phyloP scores from a whole-genome alignment of 2,113 vertebrate species.

The Myiopsitta monachus region DNA sequence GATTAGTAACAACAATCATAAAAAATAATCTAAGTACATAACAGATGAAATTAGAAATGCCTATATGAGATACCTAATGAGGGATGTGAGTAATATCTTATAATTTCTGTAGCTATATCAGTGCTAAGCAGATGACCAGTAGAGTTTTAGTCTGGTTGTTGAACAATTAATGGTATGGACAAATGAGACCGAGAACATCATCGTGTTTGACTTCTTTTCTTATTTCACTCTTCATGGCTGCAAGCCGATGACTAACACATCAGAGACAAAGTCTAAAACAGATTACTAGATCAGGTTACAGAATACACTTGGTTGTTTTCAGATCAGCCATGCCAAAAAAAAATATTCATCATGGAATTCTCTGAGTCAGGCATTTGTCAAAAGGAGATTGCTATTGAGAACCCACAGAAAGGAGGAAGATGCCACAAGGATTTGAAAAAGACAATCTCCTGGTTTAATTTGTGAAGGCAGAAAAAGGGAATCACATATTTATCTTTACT shows the following conservation, averaged over 20 bases:
- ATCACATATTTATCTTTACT: background rate
- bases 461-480: background rate
- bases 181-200: background rate
- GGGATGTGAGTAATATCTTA: background rate
- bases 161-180: background rate
- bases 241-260: background rate
- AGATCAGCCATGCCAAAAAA: background rate
- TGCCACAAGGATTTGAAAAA: background rate
- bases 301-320: background rate
- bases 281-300: background rate
- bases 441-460: background rate
- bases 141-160: background rate
- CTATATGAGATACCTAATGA: background rate
- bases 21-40: background rate
- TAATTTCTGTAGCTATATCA: background rate
- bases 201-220: background rate
- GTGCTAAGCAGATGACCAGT: background rate
- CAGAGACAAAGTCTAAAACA: background rate
- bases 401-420: background rate
- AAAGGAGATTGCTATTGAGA: background rate
- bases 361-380: background rate
- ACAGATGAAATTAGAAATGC: conserved; percentile 4
- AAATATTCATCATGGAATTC: background rate
- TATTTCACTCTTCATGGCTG: background rate
- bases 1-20: background rate